Conservation (phyloP, 2,797 vertebrate species). For the Hemitrygon akajei region DNA sequence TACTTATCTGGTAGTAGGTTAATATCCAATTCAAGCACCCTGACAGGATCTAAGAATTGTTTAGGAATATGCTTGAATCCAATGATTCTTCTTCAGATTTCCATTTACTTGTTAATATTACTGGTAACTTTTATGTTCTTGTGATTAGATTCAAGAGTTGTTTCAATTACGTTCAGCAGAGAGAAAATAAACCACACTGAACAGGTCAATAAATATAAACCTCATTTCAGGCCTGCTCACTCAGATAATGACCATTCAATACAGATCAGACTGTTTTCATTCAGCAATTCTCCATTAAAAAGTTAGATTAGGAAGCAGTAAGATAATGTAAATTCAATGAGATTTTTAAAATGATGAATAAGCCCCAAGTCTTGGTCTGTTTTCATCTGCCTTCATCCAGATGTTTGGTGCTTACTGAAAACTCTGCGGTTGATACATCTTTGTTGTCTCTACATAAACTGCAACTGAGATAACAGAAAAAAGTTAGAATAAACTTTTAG, state of each 20-base stretch:
- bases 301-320: conserved; percentile 20
- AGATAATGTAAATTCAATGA: conserved; percentile 12
- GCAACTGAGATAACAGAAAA: conserved; percentile 52
- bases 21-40: neutral
- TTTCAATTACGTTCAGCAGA: conserved; percentile 24
- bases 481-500: neutral
- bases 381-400: conserved; percentile 48
- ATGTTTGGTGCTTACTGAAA: conserved; percentile 51
- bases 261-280: neutral
- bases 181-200: neutral
- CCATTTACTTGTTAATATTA: conserved; percentile 12
- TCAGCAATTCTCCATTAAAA: neutral
- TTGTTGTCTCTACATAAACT: conserved; percentile 59
- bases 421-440: conserved; percentile 48
- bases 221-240: neutral
- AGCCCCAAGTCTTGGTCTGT: conserved; percentile 8
- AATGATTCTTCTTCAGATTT: neutral
- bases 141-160: neutral
- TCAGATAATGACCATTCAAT: neutral
- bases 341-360: conserved; percentile 12
- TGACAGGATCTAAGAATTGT: neutral
- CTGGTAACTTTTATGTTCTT: neutral
- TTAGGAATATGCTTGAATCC: neutral
- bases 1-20: neutral
- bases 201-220: conserved; percentile 13